These are phyloP conservation scores for Platichthys flesus DNA, from an alignment of 2,113 vertebrate genomes.

Conservation along the genomic window DNA sequence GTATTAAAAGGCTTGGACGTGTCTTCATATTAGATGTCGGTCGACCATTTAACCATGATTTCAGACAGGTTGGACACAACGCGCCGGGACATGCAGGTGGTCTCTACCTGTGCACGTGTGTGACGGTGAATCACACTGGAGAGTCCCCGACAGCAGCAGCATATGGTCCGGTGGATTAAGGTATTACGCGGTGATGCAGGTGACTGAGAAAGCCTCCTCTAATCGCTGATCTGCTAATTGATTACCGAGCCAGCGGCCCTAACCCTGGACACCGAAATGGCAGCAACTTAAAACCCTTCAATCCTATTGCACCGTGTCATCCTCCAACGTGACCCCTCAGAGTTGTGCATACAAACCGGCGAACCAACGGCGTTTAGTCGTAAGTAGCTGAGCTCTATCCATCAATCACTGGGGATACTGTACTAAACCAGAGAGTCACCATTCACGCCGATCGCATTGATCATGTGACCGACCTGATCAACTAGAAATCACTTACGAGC, in stretches of 20 bases:
- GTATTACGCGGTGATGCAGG: conserved; percentile 85
- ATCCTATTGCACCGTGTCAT: conserved; percentile 75
- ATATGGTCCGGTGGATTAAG: conserved; percentile 89
- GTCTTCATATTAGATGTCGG: background rate
- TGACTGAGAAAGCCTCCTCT: conserved; percentile 81
- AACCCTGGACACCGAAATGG: conserved; percentile 74
- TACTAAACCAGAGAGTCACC: background rate
- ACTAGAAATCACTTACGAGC: conserved; percentile 24
- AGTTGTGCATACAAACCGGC: conserved; percentile 25
- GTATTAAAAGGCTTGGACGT: background rate
- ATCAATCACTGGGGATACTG: conserved; percentile 5
- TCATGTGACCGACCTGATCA: conserved; percentile 11
- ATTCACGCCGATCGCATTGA: background rate
- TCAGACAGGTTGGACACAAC: background rate
- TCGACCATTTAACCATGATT: background rate
- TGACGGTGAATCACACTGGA: conserved; percentile 39
- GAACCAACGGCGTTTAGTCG: conserved; percentile 32
- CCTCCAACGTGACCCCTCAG: conserved; percentile 65
- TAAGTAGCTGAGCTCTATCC: background rate
- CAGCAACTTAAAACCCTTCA: conserved; percentile 79
- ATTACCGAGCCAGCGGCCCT: conserved; percentile 72
- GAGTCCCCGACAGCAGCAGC: conserved; percentile 74
- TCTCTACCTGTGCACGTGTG: conserved; percentile 38
- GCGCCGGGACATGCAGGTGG: conserved; percentile 25
- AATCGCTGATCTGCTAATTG: conserved; percentile 85